phyloP scores from a whole-genome alignment of 2,888 invertebrate species.

The Acrocyrtus sp. region DNA sequence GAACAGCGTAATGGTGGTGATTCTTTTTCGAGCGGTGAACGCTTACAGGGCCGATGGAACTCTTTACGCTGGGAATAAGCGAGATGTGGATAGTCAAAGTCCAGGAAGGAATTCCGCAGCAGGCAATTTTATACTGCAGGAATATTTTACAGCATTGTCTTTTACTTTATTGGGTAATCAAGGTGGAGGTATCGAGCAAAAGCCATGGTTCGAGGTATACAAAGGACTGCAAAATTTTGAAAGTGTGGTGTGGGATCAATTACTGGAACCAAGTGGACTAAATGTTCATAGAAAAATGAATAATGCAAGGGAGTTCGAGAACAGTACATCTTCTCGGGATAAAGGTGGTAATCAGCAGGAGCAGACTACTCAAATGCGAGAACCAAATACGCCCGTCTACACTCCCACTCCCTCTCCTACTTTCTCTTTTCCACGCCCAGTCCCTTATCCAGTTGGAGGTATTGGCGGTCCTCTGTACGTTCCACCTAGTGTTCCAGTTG shows the following conservation, averaged over 20 bases:
- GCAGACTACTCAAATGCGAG: slow-evolving; percentile 2
- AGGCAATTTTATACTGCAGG: slow-evolving; percentile 48
- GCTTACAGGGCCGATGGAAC: slow-evolving; percentile 14
- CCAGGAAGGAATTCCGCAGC: slow-evolving; percentile 32
- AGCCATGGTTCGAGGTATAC: slow-evolving; percentile 11
- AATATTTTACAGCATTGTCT: slow-evolving; percentile 27
- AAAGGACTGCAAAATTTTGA: slow-evolving; percentile 36
- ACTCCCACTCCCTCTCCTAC: slow-evolving; percentile 3
- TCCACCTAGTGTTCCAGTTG: slow-evolving; percentile 19
- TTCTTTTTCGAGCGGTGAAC: slow-evolving; percentile 28
- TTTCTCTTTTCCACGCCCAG: background rate
- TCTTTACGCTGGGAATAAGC: slow-evolving; percentile 6
- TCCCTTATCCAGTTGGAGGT: slow-evolving; percentile 23
- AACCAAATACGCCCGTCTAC: background rate
- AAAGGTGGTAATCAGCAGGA: background rate
- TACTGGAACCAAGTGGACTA: slow-evolving; percentile 58
- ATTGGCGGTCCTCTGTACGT: slow-evolving; percentile 51
- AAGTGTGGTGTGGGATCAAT: slow-evolving; percentile 49
- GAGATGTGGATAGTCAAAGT: slow-evolving; percentile 37
- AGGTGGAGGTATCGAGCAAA: background rate
- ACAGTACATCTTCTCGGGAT: background rate
- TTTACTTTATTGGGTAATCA: background rate
- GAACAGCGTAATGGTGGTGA: slow-evolving; percentile 50
- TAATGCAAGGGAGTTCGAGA: slow-evolving; percentile 52
- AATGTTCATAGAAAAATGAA: slow-evolving; percentile 48